phyloP scores from a whole-genome alignment of 2,888 invertebrate species.

The Polylopha cassiicola region DNA sequence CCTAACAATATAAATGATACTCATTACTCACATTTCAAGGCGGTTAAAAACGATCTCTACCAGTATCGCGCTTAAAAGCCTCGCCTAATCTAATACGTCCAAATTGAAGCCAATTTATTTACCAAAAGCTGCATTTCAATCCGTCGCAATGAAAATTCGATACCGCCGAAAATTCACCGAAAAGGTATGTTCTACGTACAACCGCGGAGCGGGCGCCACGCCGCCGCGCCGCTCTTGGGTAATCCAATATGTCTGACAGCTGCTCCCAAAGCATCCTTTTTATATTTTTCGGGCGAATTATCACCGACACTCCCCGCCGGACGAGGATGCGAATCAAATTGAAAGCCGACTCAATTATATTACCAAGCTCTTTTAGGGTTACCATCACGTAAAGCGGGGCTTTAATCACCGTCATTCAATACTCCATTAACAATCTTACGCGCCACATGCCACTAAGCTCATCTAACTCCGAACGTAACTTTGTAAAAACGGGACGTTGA shows the following conservation, averaged over 20 bases:
- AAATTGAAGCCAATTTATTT: slow-evolving; percentile 1
- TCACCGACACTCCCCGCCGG: slow-evolving; percentile 69
- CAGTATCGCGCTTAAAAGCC: no score
- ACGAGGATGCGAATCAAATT: slow-evolving; percentile 75
- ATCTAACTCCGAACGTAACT: no score
- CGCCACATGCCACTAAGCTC: no score
- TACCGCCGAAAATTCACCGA: slow-evolving; percentile 15
- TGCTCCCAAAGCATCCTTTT: slow-evolving; percentile 62
- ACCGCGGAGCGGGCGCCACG: no score
- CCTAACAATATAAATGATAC: no score
- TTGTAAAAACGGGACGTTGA: no score
- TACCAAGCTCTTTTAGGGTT: slow-evolving; percentile 60
- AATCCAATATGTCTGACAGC: slow-evolving; percentile 73
- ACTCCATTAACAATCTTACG: no score
- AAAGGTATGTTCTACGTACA: slow-evolving; percentile 21
- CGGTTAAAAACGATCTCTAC: no score
- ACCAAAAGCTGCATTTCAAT: slow-evolving; percentile 8
- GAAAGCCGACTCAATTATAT: slow-evolving; percentile 76
- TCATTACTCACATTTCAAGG: no score
- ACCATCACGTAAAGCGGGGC: no score
- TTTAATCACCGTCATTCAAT: slow-evolving; percentile 3
- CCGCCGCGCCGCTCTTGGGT: slow-evolving; percentile 33
- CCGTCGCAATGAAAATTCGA: slow-evolving; percentile 20
- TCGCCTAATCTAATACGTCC: no score
- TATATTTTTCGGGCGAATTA: slow-evolving; percentile 76